Evolutionary conservation across 2,797 vertebrate genomes (phyloP), one percentile per base, ranked within the genome.

Genomic region (Danio jaintianensis): DNA sequence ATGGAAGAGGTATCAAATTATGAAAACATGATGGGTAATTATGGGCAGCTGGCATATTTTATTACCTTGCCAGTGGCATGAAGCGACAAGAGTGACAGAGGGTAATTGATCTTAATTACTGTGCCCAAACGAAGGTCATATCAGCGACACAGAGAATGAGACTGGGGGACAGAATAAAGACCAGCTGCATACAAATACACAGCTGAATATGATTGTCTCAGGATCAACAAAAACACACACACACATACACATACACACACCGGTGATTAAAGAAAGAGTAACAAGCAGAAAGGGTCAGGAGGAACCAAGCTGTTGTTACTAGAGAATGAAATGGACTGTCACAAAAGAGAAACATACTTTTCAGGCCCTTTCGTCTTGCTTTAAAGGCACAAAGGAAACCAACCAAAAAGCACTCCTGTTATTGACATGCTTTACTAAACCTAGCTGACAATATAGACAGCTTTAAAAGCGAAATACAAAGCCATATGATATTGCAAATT

Each of bases 101-200:
- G 69, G 80, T 85, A 87, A 89, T 81, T 86, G 83, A 80, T 85
- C 86, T 85, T 87, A 86, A 86, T 89, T 81, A 83, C 63, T 66
- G 69, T 75, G 72, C 78, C 82, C 79, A 83, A 75, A 43, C 79
- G 82, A 85, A 84, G 81, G 86, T 85, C 83, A 83, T n/a, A 59
- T 58, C 20, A 70, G 70, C 77, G 55, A 82, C 45, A 15, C 43
- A 42, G 61, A 72, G 64, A 76, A 20, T 18, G 53, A 59, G n/a
- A 63, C 38, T 6, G 13, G 12, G 40, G 36, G 70, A 66, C 58
- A 61, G 15, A 43, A 52, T n/a, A 72, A 80, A 82, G 69, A 52
- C 67, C 66, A 63, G 64, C 56, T 43, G 61, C 53, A 81, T 78
- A 81, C 78, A 72, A 82, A 85, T 78, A 64, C 56, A 53, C 38